A percentile compares a stretch with the other conserved stretches of the same genome.
Evolutionary conservation across 2,113 vertebrate genomes (phyloP).

Genomic region (Chloebia gouldiae): DNA sequence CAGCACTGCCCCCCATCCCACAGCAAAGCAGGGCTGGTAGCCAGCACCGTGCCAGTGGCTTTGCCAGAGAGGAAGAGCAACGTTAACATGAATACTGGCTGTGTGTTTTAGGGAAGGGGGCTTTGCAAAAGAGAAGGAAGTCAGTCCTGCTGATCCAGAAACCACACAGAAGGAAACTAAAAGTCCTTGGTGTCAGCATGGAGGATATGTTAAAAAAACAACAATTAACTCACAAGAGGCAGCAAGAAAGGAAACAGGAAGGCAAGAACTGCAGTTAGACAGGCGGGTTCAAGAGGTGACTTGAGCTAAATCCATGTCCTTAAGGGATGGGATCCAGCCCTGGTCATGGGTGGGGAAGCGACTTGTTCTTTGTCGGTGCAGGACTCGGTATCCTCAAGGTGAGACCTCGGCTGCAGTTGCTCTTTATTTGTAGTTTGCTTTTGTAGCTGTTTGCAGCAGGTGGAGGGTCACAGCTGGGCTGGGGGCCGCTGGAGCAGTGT

Average conservation of each 20-base stretch:
- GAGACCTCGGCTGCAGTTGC: accelerated
- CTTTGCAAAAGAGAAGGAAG: neutral
- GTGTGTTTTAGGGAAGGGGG: neutral
- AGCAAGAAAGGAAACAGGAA: conserved; percentile 45
- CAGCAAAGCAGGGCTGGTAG: neutral
- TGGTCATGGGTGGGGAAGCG: accelerated
- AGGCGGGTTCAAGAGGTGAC: conserved; percentile 16
- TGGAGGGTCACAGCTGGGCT: neutral
- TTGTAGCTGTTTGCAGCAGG: neutral
- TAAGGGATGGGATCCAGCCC: neutral
- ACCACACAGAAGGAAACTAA: conserved; percentile 9
- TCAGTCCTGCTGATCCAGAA: neutral
- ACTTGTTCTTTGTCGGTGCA: neutral
- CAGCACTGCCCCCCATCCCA: accelerated
- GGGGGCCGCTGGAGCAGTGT: neutral
- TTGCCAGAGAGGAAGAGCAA: neutral
- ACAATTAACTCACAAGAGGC: neutral
- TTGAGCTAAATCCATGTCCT: neutral
- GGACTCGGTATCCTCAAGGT: neutral
- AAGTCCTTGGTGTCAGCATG: neutral
- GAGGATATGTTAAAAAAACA: conserved; percentile 25
- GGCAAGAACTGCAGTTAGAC: neutral
- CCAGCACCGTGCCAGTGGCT: accelerated
- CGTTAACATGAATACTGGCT: accelerated
- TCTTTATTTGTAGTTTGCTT: neutral